phyloP scores from a whole-genome alignment of 2,797 vertebrate genomes.

The Acomys russatus region DNA sequence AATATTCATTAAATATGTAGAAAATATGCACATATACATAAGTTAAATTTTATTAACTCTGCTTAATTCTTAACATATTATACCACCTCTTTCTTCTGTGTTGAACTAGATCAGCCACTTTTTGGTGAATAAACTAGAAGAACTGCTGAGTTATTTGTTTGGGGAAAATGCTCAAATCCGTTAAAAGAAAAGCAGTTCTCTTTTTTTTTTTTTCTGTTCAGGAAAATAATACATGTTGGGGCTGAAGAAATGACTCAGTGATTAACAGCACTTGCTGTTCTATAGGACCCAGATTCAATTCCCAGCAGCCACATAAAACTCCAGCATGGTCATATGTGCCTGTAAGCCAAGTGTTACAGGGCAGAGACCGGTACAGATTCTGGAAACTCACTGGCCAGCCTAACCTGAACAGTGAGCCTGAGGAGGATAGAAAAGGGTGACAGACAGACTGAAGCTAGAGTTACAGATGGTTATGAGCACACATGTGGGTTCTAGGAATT shows the following conservation, averaged over 20 bases:
- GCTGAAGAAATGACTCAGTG: not conserved
- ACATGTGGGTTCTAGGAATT: not conserved
- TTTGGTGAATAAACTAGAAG: not conserved
- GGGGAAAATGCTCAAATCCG: constrained; percentile 37
- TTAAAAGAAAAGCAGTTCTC: constrained; percentile 59
- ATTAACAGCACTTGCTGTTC: not conserved
- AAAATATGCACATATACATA: constrained; percentile 33
- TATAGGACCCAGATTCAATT: not conserved
- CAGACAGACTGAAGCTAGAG: not conserved
- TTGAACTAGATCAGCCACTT: constrained; percentile 26
- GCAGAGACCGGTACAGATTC: not conserved
- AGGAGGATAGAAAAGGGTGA: not conserved
- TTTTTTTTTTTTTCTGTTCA: constrained; percentile 10
- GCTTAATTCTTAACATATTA: constrained; percentile 40
- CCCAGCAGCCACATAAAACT: not conserved
- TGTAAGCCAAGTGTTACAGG: not conserved
- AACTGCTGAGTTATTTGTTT: constrained; percentile 57
- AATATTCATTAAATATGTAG: constrained; percentile 51
- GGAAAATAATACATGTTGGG: constrained; percentile 56
- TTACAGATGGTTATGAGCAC: not conserved
- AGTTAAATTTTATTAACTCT: constrained; percentile 49
- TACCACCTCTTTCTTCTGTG: constrained; percentile 38
- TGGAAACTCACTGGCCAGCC: not conserved
- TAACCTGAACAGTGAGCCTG: not conserved
- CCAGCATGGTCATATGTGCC: not conserved